A percentile compares a stretch with the other conserved stretches of the same genome.
Evolutionary conservation across 2,797 vertebrate species (phyloP).

Genomic region (Pangasius mekongensis): DNA sequence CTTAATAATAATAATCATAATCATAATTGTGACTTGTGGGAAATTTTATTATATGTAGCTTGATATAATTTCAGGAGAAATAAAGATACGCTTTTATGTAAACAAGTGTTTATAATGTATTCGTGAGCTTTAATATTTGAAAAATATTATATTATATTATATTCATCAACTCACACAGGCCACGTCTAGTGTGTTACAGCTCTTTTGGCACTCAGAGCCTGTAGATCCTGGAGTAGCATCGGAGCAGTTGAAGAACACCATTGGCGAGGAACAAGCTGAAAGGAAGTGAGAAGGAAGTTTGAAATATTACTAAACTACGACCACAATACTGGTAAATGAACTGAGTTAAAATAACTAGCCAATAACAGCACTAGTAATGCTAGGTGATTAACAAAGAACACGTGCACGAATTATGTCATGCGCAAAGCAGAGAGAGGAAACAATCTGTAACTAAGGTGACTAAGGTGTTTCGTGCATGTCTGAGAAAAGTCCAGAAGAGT

Average conservation of each 20-base stretch:
- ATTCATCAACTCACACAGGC: conserved; percentile 81
- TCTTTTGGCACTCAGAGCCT: conserved; percentile 84
- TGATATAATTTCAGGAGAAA: not conserved
- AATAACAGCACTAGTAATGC: not conserved
- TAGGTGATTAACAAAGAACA: not conserved
- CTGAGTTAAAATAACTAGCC: not conserved
- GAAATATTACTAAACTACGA: not conserved
- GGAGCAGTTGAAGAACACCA: conserved; percentile 82
- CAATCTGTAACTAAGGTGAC: no score
- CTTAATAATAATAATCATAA: not conserved
- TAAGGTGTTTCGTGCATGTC: not conserved
- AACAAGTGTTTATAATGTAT: not conserved
- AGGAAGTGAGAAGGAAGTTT: conserved; percentile 16
- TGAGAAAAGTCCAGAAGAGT: not conserved
- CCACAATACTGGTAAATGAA: not conserved
- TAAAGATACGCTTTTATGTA: not conserved
- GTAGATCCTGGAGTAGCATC: conserved; percentile 60
- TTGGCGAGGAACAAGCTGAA: conserved; percentile 76
- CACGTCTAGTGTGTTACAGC: conserved; percentile 82
- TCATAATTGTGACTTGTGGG: not conserved
- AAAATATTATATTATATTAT: not conserved
- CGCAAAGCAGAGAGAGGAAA: no score
- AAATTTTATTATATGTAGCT: not conserved
- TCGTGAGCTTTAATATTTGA: not conserved
- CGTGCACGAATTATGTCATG: no score